Conservation (phyloP, 2,888 invertebrate species). For the Eumerus sabulonum region DNA sequence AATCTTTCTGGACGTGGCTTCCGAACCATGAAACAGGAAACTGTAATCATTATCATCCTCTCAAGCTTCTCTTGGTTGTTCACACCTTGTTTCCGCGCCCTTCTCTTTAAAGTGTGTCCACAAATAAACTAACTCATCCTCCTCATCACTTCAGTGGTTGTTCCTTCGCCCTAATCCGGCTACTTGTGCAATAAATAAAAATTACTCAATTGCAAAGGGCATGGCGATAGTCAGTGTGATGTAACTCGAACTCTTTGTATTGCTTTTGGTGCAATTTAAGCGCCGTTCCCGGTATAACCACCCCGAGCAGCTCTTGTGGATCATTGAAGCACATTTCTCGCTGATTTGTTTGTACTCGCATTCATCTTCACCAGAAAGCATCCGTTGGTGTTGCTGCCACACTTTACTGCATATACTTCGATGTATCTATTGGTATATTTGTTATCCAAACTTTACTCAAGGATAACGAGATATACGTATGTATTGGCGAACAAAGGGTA, state of each 20-base stretch:
- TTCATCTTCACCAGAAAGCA: slow-evolving; percentile 26
- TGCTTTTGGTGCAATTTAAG: slow-evolving; percentile 31
- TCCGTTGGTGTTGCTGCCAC: slow-evolving; percentile 6
- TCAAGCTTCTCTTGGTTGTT: slow-evolving; percentile 38
- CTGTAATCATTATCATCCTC: slow-evolving; percentile 56
- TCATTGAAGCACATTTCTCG: slow-evolving; percentile 53
- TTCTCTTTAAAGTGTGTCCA: slow-evolving; percentile 65
- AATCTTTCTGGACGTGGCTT: background rate
- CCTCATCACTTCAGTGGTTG: slow-evolving; percentile 54
- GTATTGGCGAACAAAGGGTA: slow-evolving; percentile 11
- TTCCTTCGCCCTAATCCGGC: no score
- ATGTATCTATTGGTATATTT: slow-evolving; percentile 42
- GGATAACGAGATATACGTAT: slow-evolving; percentile 48
- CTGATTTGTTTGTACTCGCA: slow-evolving; percentile 64
- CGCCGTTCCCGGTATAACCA: slow-evolving; percentile 5
- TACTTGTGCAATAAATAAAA: slow-evolving; percentile 57
- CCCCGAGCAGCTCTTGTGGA: slow-evolving; percentile 13
- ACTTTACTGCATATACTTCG: no score
- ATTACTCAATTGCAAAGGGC: slow-evolving; percentile 53
- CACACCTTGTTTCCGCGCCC: slow-evolving; percentile 29
- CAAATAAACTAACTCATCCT: slow-evolving; percentile 67
- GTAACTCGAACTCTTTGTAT: slow-evolving; percentile 11
- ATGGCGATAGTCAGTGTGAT: slow-evolving; percentile 47
- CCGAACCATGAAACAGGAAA: slow-evolving; percentile 24
- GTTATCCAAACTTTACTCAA: slow-evolving; percentile 37